Evolutionary conservation across 2,113 vertebrate genomes (phyloP).

Genomic region (Oxyura jamaicensis): DNA sequence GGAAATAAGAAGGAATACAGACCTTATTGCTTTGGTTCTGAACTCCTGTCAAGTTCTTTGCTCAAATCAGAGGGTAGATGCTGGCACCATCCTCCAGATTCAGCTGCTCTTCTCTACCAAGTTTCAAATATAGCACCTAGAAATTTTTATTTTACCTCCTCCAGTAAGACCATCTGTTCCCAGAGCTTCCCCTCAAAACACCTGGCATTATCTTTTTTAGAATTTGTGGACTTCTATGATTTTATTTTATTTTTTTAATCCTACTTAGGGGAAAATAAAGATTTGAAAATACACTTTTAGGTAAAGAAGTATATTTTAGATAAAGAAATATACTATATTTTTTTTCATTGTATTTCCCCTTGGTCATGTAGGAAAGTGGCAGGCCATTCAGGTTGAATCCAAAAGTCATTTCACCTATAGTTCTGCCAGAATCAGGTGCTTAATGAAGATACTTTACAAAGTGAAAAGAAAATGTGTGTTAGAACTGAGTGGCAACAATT

Average conservation of each 20-base stretch:
- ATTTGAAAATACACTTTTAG: constrained; percentile 1
- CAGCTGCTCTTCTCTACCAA: constrained; percentile 61
- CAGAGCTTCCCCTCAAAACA: constrained; percentile 60
- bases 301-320: background rate
- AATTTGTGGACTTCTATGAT: constrained; percentile 30
- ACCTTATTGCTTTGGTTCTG: constrained; percentile 40
- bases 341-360: background rate
- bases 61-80: constrained; percentile 62
- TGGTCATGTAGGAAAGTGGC: background rate
- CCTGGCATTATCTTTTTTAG: constrained; percentile 60
- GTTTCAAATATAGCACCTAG: constrained; percentile 67
- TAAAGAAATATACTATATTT: background rate
- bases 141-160: constrained; percentile 68
- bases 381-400: background rate
- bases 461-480: background rate
- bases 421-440: background rate
- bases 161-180: constrained; percentile 66
- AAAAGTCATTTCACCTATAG: background rate
- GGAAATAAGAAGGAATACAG: background rate
- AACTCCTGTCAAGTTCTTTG: constrained; percentile 61
- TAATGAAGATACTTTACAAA: background rate
- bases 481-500: background rate
- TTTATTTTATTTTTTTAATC: background rate
- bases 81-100: constrained; percentile 69
- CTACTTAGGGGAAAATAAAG: constrained; percentile 36